A percentile compares a stretch with the other conserved stretches of the same genome.
Evolutionary conservation across 2,797 vertebrate species (phyloP).

Genomic region (Moxostoma hubbsi): DNA sequence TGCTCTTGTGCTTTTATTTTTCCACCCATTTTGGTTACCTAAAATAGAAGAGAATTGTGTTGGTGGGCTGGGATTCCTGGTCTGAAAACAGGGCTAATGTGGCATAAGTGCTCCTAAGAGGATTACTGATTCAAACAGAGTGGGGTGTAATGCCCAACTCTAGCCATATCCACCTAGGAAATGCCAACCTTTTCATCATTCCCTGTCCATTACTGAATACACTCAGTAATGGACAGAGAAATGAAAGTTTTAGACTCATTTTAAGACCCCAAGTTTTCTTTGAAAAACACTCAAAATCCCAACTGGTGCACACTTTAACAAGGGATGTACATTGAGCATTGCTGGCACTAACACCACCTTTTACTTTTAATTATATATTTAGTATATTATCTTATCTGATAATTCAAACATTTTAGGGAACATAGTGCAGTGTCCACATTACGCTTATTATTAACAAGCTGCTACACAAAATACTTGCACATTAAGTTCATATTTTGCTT

Average conservation of each 20-base stretch:
- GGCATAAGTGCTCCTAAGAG: slow-evolving; percentile 70
- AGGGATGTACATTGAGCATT: background rate
- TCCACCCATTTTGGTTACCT: slow-evolving; percentile 65
- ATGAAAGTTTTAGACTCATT: slow-evolving; percentile 24
- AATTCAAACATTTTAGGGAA: no score
- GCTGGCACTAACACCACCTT: background rate
- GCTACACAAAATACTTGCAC: no score
- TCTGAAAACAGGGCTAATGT: slow-evolving; percentile 71
- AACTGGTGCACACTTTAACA: background rate
- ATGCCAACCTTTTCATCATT: slow-evolving; percentile 39
- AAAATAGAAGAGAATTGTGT: slow-evolving; percentile 68
- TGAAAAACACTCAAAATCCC: slow-evolving; percentile 19
- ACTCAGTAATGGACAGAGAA: background rate
- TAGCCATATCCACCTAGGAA: slow-evolving; percentile 59
- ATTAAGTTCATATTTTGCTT: no score
- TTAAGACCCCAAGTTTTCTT: slow-evolving; percentile 2
- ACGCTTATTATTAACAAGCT: no score
- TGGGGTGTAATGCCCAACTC: slow-evolving; percentile 65
- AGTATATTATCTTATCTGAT: background rate
- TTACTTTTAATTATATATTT: background rate
- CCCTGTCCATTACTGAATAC: slow-evolving; percentile 36
- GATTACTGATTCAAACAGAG: slow-evolving; percentile 67
- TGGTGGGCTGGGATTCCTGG: slow-evolving; percentile 59
- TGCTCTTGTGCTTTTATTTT: slow-evolving; percentile 65
- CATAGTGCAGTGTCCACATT: background rate